A percentile compares a stretch with the other conserved stretches of the same genome.
Conservation (phyloP, 2,113 vertebrate species). For the Eclectus roratus region DNA sequence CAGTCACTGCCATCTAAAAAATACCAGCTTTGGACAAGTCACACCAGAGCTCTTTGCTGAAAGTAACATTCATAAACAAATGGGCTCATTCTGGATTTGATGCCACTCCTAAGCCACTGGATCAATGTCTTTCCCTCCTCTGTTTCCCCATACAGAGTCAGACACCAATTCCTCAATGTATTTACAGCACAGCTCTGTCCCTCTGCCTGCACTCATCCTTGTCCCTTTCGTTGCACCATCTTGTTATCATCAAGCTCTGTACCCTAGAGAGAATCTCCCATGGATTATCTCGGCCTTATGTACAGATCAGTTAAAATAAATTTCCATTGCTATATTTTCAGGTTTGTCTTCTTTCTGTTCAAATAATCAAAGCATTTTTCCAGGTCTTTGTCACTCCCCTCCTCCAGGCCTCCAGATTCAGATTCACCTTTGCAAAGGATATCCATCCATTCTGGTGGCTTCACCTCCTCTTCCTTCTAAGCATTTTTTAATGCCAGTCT, state of each 20-base stretch:
- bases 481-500: rapidly evolving
- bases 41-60: background rate
- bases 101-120: background rate
- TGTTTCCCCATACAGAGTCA: background rate
- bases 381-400: background rate
- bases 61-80: background rate
- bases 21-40: rapidly evolving
- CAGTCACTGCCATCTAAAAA: background rate
- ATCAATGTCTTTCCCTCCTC: background rate
- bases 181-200: background rate
- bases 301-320: background rate
- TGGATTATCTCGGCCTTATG: background rate
- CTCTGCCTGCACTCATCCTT: background rate
- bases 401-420: background rate
- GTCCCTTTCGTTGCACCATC: background rate
- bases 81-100: background rate
- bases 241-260: background rate
- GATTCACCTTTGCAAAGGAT: background rate
- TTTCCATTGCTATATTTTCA: background rate
- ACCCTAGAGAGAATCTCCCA: background rate
- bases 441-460: background rate
- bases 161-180: background rate
- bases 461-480: background rate
- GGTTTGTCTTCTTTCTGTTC: background rate
- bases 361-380: background rate